Evolutionary conservation across 2,888 invertebrate genomes (phyloP).

Genomic region (Oconnorella tubifera): DNA sequence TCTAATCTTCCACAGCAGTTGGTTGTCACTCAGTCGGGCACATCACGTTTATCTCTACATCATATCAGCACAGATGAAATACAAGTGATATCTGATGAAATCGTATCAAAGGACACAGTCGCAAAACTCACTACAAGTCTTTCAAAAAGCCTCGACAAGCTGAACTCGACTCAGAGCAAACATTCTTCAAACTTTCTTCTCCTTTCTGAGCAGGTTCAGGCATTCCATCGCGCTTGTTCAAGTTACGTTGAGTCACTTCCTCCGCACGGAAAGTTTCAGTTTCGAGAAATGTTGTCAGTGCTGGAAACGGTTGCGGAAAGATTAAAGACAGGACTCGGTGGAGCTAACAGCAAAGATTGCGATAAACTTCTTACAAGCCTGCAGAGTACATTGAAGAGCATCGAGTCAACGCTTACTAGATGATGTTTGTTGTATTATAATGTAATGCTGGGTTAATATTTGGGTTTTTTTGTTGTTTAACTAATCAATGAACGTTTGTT

Average conservation of each 20-base stretch:
- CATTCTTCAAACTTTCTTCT: conserved; percentile 61
- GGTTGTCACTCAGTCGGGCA: conserved; percentile 17
- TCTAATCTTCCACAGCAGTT: too few species aligned
- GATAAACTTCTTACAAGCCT: conserved; percentile 62
- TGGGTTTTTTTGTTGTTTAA: neutral
- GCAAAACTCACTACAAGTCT: conserved; percentile 40
- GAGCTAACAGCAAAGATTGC: conserved; percentile 37
- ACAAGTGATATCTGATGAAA: neutral
- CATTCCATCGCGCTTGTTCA: conserved; percentile 70
- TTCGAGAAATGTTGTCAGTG: conserved; percentile 61
- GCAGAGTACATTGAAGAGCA: conserved; percentile 69
- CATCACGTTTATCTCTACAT: conserved; percentile 20
- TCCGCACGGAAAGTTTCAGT: conserved; percentile 82
- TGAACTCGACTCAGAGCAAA: conserved; percentile 36
- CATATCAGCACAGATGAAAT: conserved; percentile 20
- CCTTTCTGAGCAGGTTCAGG: conserved; percentile 73
- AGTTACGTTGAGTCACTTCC: conserved; percentile 79
- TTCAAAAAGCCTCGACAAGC: conserved; percentile 40
- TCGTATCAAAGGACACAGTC: conserved; percentile 28
- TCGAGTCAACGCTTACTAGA: conserved; percentile 52
- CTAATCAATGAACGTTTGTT: too few species aligned
- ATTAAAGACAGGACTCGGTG: conserved; percentile 27
- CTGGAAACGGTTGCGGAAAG: conserved; percentile 34
- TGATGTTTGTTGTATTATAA: conserved; percentile 2
- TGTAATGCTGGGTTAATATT: neutral